Evolutionary conservation across 2,113 vertebrate species (phyloP).

Genomic region (Edolisoma coerulescens): DNA sequence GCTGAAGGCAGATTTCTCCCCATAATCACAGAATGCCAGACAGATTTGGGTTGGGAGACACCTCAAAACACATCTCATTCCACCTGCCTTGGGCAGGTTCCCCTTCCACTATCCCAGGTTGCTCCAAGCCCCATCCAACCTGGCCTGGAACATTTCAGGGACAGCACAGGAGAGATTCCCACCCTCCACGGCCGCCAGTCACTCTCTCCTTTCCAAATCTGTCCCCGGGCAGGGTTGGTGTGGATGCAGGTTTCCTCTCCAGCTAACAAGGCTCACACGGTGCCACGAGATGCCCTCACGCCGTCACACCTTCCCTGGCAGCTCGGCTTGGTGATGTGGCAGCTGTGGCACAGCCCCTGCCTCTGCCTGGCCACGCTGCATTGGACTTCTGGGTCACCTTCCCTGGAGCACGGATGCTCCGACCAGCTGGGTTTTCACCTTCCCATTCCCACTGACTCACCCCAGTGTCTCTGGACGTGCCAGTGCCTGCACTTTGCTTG

Average conservation of each 20-base stretch:
- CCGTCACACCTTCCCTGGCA: not conserved
- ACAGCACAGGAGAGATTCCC: not conserved
- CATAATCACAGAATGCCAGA: not conserved
- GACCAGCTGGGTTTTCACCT: not conserved
- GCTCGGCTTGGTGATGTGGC: not conserved
- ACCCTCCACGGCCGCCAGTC: not conserved
- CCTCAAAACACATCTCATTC: not conserved
- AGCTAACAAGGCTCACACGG: not conserved
- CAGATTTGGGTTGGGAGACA: not conserved
- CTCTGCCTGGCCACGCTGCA: not conserved
- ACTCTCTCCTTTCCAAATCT: not conserved
- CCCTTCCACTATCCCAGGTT: accelerated
- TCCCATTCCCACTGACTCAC: not conserved
- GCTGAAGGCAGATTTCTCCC: not conserved
- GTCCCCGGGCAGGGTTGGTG: not conserved
- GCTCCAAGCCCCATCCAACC: not conserved
- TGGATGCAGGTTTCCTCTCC: not conserved
- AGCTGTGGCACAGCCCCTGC: not conserved
- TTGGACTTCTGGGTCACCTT: not conserved
- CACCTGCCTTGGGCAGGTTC: not conserved
- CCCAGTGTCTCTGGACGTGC: accelerated
- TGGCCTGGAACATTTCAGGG: not conserved
- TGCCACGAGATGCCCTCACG: not conserved
- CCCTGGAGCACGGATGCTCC: not conserved
- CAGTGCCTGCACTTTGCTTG: not conserved